Evolutionary conservation across 2,113 vertebrate genomes (phyloP).

Genomic region (Peromyscus maniculatus): DNA sequence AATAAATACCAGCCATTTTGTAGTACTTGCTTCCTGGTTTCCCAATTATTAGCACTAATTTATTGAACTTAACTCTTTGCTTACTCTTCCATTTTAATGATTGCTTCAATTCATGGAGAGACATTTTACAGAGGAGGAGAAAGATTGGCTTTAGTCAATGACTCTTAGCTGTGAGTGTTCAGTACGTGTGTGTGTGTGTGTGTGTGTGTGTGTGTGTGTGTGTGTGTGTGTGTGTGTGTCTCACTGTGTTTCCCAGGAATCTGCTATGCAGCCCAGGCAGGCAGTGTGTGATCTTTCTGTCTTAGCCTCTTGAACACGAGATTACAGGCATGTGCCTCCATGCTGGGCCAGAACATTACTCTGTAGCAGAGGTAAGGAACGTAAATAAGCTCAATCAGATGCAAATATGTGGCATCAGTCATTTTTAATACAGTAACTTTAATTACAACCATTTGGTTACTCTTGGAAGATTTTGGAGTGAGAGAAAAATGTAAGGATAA

Average conservation of each 20-base stretch:
- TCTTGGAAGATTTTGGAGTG: conserved; percentile 45
- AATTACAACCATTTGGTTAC: conserved; percentile 41
- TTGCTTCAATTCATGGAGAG: conserved; percentile 7
- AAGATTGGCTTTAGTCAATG: conserved; percentile 5
- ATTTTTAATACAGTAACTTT: conserved; percentile 56
- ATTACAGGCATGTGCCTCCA: neutral
- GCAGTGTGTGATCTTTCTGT: neutral
- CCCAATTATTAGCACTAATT: conserved; percentile 17
- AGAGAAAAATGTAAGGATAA: neutral
- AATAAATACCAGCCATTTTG: conserved; percentile 63
- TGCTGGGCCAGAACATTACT: neutral
- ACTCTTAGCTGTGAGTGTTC: conserved; percentile 36
- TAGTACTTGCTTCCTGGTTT: conserved; percentile 45
- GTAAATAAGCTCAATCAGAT: conserved; percentile 22
- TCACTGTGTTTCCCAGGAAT: neutral
- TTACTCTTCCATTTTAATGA: conserved; percentile 35
- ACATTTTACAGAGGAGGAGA: conserved; percentile 31
- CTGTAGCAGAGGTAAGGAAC: conserved; percentile 26
- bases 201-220: neutral
- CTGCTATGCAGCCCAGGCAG: neutral
- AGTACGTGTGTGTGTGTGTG: neutral
- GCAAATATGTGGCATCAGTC: conserved; percentile 39
- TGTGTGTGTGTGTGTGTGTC: neutral
- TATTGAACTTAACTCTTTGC: neutral
- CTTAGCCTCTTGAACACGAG: neutral